These are phyloP conservation scores for Microcebus griseorufus DNA, from an alignment of 2,113 vertebrate species.

Conservation along the genomic window DNA sequence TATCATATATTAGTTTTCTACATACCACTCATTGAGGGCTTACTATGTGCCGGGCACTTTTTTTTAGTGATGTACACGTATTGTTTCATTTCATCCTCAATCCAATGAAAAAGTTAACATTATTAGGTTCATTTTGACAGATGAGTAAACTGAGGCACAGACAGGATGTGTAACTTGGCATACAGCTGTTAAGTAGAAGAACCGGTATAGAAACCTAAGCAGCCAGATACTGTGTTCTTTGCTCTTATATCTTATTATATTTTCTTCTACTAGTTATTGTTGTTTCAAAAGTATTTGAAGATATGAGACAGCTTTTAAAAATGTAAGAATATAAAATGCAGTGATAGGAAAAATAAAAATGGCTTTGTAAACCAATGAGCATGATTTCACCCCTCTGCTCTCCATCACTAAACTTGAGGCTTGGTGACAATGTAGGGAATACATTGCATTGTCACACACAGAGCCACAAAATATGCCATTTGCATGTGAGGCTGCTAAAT, in stretches of 20 bases:
- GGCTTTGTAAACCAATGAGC: not conserved
- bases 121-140: not conserved
- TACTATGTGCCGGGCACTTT: not conserved
- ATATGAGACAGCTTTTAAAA: not conserved
- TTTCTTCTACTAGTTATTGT: not conserved
- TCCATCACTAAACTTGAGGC: not conserved
- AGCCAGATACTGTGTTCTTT: not conserved
- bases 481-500: no score
- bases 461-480: not conserved
- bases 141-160: not conserved
- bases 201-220: not conserved
- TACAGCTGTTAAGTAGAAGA: not conserved
- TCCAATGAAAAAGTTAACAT: not conserved
- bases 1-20: not conserved
- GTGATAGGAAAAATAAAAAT: constrained; percentile 2
- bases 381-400: not conserved
- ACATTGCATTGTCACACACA: not conserved
- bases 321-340: not conserved
- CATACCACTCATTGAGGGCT: not conserved
- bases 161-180: not conserved
- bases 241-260: not conserved
- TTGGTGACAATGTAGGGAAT: not conserved
- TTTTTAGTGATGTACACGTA: not conserved
- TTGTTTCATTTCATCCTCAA: not conserved
- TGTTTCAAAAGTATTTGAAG: not conserved